Base-by-base conservation (phyloP, 2,113 vertebrate species). In the Cyphomyrus plagiostoma region DNA sequence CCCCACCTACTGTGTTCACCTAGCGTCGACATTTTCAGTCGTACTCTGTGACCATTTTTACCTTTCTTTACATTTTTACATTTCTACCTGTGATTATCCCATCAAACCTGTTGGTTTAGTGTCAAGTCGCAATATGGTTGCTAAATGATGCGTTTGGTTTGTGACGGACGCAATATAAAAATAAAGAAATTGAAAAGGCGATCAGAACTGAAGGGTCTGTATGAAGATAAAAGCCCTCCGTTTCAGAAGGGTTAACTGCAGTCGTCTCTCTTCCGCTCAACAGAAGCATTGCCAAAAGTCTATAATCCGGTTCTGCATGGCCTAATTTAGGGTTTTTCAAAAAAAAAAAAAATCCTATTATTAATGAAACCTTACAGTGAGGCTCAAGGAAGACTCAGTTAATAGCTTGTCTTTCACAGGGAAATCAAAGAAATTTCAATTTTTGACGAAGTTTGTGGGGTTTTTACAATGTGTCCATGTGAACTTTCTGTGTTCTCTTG, bases 281-380 rank as follows among this genome's bases (percentile, higher is more conserved):
- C 30, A 90, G 66, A 70, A 80, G 50, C 70, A 90, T 88, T 88
- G 66, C 66, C 84, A 82, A 15, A 88, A 83, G 49, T 88, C 86
- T 88, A 82, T 90, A 83, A 88, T 90, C 86, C 87, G 48, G 21
- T 90, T 88, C 86, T 56, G 62, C 48, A 48, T 62, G 50, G 49
- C 89, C 89, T 90, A 88, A 83, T 88, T 90, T 88, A 48, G 52
- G 66, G 86, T 62, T 86, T 88, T 88, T 90, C 74, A 53, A 83
- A 80, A 35, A 80, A 80, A 77, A 77, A 77, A 39, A 62, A 84
- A 90, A 88, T 82, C 89, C 84, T 90, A 88, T 88, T 90, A 90
- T 88, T 88, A 56, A 88, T 82, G 77, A 88, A 52, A 88, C 66
- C 66, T 74, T 87, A 84, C 50, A 88, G 48, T 83, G 23, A 80